phyloP scores from a whole-genome alignment of 2,888 invertebrate genomes.

The Carcina quercana region DNA sequence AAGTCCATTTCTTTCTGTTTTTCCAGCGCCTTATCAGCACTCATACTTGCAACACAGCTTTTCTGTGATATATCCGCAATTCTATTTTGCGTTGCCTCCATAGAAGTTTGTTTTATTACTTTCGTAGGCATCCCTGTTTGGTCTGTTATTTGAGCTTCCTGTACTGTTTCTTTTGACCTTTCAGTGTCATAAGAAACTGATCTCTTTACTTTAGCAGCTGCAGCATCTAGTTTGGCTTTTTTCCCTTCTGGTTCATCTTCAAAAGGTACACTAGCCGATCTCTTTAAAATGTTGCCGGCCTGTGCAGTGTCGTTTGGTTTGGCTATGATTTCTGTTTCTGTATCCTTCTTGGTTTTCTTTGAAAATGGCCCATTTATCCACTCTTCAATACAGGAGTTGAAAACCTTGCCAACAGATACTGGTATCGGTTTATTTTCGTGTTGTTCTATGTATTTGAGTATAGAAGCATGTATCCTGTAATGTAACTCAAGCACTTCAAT shows the following conservation, averaged over 20 bases:
- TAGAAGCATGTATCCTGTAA: conserved; percentile 90
- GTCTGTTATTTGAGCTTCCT: background rate
- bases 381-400: conserved; percentile 71
- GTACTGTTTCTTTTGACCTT: conserved; percentile 32
- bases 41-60: background rate
- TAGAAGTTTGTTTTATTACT: background rate
- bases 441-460: conserved; percentile 88
- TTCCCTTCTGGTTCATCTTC: conserved; percentile 58
- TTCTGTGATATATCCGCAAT: conserved; percentile 11
- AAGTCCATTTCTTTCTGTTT: conserved; percentile 23
- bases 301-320: conserved; percentile 45
- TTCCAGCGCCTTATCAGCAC: conserved; percentile 13
- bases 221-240: conserved; percentile 51
- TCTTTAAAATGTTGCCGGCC: conserved; percentile 62
- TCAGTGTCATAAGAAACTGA: conserved; percentile 65
- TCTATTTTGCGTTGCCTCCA: background rate
- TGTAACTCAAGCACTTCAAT: conserved; percentile 92
- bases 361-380: conserved; percentile 60
- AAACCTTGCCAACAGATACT: conserved; percentile 73
- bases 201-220: conserved; percentile 59
- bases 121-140: background rate
- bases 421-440: conserved; percentile 81
- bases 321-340: conserved; percentile 32
- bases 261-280: conserved; percentile 63
- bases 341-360: conserved; percentile 48